Conservation (phyloP, 2,888 invertebrate species). For the Odontocerum albicorne region DNA sequence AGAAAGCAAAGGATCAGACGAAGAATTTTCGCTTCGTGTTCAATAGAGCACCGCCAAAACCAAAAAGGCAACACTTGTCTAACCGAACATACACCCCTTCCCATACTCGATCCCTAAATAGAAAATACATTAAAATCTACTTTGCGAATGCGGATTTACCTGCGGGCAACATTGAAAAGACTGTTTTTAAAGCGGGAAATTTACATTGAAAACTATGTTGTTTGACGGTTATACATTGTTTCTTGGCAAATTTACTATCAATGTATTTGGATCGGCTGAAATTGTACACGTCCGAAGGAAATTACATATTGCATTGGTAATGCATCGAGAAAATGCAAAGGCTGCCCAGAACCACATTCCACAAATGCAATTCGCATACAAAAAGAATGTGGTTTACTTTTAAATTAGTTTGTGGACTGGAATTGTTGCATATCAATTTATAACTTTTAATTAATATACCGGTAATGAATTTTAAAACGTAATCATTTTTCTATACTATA, state of each 20-base stretch:
- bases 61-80: slow-evolving; percentile 23
- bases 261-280: not conserved
- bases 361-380: too few relatives aligned
- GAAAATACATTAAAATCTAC: slow-evolving; percentile 30
- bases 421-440: too few relatives aligned
- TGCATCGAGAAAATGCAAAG: too few relatives aligned
- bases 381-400: too few relatives aligned
- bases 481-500: too few relatives aligned
- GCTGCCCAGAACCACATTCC: too few relatives aligned
- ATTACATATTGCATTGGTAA: not conserved
- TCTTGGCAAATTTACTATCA: not conserved
- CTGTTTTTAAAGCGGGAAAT: slow-evolving; percentile 6
- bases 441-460: too few relatives aligned
- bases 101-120: slow-evolving; percentile 26
- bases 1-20: too few relatives aligned
- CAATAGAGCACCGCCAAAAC: slow-evolving; percentile 20
- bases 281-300: not conserved
- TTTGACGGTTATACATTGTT: not conserved
- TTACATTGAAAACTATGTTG: slow-evolving; percentile 3
- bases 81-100: slow-evolving; percentile 25
- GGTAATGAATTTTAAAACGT: too few relatives aligned
- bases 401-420: too few relatives aligned
- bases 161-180: slow-evolving; percentile 5
- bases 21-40: slow-evolving; percentile 4
- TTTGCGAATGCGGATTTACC: slow-evolving; percentile 10